phyloP scores from a whole-genome alignment of 2,113 vertebrate species.

The Mirounga angustirostris region DNA sequence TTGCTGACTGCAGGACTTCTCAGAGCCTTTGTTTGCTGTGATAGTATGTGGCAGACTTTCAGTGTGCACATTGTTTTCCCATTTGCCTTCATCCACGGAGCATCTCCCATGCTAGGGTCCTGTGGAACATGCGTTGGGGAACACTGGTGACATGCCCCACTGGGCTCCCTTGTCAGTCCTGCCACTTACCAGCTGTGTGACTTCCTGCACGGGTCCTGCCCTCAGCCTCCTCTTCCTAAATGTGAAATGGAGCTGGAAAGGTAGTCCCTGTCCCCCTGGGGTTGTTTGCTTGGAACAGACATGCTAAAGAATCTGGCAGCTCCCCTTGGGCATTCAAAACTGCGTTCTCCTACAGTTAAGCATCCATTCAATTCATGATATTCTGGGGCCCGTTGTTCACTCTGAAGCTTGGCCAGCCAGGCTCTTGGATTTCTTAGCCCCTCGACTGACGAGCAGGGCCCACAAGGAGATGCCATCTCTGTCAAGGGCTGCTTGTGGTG shows the following conservation, averaged over 20 bases:
- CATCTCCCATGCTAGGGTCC: background rate
- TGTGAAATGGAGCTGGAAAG: rapidly evolving
- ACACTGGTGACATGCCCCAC: background rate
- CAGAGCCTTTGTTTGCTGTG: background rate
- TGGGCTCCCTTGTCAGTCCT: background rate
- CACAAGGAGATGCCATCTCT: rapidly evolving
- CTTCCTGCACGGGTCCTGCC: rapidly evolving
- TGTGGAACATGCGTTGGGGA: background rate
- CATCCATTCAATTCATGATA: rapidly evolving
- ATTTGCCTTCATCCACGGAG: background rate
- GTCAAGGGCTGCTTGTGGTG: rapidly evolving
- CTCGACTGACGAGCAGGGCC: rapidly evolving
- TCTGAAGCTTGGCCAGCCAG: background rate
- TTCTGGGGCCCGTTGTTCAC: rapidly evolving
- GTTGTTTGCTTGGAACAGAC: background rate
- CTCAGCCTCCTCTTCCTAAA: background rate
- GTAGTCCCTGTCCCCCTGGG: too few species aligned
- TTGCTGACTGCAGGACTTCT: background rate
- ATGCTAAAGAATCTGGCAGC: rapidly evolving
- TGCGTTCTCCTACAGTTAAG: rapidly evolving
- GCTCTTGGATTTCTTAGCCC: background rate
- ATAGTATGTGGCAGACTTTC: background rate
- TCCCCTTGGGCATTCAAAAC: background rate
- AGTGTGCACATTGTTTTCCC: rapidly evolving
- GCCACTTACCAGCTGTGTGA: too few species aligned